Conservation (phyloP, 2,888 invertebrate genomes). For the Cylindroiulus punctatus region DNA sequence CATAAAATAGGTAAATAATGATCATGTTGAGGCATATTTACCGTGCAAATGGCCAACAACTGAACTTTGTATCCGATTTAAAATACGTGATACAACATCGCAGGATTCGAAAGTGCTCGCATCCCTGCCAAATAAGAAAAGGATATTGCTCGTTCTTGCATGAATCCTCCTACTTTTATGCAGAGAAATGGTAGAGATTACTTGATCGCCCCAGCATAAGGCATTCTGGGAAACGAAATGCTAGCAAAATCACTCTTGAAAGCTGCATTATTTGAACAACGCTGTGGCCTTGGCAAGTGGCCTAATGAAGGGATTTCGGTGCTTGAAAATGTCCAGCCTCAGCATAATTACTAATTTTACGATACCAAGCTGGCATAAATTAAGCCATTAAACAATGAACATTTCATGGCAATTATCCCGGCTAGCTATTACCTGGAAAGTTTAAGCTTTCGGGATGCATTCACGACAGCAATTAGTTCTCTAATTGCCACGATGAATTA, state of each 20-base stretch:
- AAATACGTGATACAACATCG: background rate
- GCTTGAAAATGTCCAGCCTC: slow-evolving; percentile 22
- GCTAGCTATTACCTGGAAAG: background rate
- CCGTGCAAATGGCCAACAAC: background rate
- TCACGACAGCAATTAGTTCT: background rate
- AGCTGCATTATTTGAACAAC: background rate
- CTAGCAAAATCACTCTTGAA: background rate
- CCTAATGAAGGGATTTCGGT: slow-evolving; percentile 31
- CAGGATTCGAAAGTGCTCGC: background rate
- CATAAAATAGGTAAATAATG: no score
- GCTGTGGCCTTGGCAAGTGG: background rate
- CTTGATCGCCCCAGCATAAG: background rate
- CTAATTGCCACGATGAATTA: background rate
- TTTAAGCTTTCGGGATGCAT: background rate
- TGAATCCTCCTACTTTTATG: background rate
- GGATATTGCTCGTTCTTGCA: background rate
- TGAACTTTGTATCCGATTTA: background rate
- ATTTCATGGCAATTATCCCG: slow-evolving; percentile 6
- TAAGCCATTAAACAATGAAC: slow-evolving; percentile 17
- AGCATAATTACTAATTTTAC: slow-evolving; percentile 31
- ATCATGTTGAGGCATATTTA: no score
- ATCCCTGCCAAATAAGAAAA: background rate
- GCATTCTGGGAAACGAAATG: background rate
- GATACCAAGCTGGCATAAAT: background rate
- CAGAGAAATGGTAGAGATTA: background rate